Conservation (phyloP, 2,888 invertebrate species). For the Idaea dimidiata region DNA sequence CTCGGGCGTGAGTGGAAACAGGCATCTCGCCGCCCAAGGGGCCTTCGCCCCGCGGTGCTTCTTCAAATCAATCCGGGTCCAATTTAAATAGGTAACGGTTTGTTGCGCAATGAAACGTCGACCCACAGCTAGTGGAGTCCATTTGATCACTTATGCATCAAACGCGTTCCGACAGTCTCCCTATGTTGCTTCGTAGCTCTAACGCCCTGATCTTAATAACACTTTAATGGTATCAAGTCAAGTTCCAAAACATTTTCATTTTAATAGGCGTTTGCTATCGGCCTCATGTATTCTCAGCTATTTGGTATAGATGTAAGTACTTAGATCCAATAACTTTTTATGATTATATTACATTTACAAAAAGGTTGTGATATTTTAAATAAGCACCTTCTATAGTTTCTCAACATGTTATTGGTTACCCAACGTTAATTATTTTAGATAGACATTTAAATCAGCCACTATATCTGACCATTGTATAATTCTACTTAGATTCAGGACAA, state of each 20-base stretch:
- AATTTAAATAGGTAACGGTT: slow-evolving; percentile 75
- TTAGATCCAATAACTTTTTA: slow-evolving; percentile 49
- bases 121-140: slow-evolving; percentile 57
- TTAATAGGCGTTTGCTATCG: slow-evolving; percentile 41
- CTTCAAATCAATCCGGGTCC: slow-evolving; percentile 64
- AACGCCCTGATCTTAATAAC: slow-evolving; percentile 52
- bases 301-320: slow-evolving; percentile 28
- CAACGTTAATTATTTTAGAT: slow-evolving; percentile 2
- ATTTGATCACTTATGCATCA: slow-evolving; percentile 75
- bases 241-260: slow-evolving; percentile 54
- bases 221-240: slow-evolving; percentile 51
- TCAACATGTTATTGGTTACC: slow-evolving; percentile 5
- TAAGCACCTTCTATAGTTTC: too few species aligned
- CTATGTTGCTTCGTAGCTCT: slow-evolving; percentile 37
- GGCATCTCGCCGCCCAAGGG: slow-evolving; percentile 44
- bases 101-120: slow-evolving; percentile 73
- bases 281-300: slow-evolving; percentile 11
- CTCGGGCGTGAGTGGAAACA: slow-evolving; percentile 37
- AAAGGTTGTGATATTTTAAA: slow-evolving; percentile 3
- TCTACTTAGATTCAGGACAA: slow-evolving; percentile 9
- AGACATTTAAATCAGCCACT: neutral
- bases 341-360: slow-evolving; percentile 31
- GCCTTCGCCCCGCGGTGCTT: slow-evolving; percentile 39
- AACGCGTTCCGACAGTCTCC: slow-evolving; percentile 63
- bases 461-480: too few species aligned